These are phyloP conservation scores for Bombus confusus DNA, from an alignment of 1,140 invertebrate species.

Conservation along the genomic window DNA sequence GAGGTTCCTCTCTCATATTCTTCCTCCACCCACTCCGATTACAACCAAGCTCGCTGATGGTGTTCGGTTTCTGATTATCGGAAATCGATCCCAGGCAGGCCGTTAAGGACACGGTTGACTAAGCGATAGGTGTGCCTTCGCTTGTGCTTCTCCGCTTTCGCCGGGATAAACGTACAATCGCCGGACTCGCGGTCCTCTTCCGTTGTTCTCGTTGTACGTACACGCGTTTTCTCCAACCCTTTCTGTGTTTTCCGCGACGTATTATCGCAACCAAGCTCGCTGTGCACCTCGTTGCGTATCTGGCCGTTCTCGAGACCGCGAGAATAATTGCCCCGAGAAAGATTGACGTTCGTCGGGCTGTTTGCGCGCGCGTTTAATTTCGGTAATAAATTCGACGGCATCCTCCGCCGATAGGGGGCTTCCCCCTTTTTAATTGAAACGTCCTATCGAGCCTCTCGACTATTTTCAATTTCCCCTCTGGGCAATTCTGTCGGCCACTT, in stretches of 20 bases:
- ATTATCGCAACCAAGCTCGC: neutral
- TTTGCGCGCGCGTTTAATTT: slow-evolving; percentile 5
- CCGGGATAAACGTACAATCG: slow-evolving; percentile 35
- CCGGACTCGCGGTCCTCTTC: slow-evolving; percentile 1
- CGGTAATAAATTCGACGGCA: slow-evolving; percentile 34
- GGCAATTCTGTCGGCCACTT: neutral
- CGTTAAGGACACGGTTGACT: slow-evolving; percentile 64
- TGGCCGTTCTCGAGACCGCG: neutral
- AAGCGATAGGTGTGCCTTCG: slow-evolving; percentile 55
- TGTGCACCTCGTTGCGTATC: neutral
- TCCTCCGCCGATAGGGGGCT: neutral
- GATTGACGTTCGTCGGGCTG: slow-evolving; percentile 1
- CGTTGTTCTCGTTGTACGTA: neutral
- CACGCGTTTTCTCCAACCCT: neutral
- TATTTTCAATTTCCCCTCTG: slow-evolving; percentile 30
- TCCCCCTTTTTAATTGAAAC: slow-evolving; percentile 24
- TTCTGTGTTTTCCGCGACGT: neutral
- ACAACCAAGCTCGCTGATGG: slow-evolving; percentile 63
- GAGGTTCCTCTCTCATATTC: slow-evolving; percentile 38
- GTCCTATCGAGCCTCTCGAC: neutral
- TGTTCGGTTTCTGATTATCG: slow-evolving; percentile 74
- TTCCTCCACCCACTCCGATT: slow-evolving; percentile 56
- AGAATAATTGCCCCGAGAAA: slow-evolving; percentile 27
- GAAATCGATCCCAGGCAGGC: slow-evolving; percentile 69
- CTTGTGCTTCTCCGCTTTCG: slow-evolving; percentile 18